A percentile compares a stretch with the other conserved stretches of the same genome.
Evolutionary conservation across 1,140 invertebrate genomes (phyloP).

Genomic region (Pemphigus obesinymphae): DNA sequence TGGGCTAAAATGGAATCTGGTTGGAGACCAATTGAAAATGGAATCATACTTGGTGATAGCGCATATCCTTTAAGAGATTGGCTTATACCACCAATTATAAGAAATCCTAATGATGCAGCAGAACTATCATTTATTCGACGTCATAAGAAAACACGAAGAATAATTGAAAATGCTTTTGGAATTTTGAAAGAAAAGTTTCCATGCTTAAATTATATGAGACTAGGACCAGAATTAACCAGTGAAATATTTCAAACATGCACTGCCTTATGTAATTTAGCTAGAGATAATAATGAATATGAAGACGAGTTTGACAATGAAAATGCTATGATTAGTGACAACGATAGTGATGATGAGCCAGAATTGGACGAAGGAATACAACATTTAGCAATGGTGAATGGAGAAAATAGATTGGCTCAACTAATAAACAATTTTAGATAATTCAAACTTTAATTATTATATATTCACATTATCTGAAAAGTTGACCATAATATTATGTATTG

Average conservation of each 20-base stretch:
- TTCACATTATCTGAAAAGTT: too few relatives aligned
- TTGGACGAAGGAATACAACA: too few relatives aligned
- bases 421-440: too few relatives aligned
- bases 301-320: too few relatives aligned
- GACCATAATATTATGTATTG: too few relatives aligned
- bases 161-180: constrained; percentile 45
- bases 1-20: constrained; percentile 1
- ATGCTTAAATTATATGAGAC: too few relatives aligned
- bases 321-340: too few relatives aligned
- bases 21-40: constrained; percentile 43
- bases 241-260: constrained; percentile 10
- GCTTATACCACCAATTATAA: constrained; percentile 43
- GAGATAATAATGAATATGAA: not conserved
- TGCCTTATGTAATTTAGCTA: constrained; percentile 19
- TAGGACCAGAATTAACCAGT: too few relatives aligned
- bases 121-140: constrained; percentile 17
- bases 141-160: constrained; percentile 45
- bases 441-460: too few relatives aligned
- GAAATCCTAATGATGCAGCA: not conserved
- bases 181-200: constrained; percentile 47
- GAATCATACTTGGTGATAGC: constrained; percentile 41
- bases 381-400: too few relatives aligned
- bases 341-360: too few relatives aligned
- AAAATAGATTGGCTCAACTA: too few relatives aligned
- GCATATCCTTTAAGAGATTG: constrained; percentile 44